A percentile compares a stretch with the other conserved stretches of the same genome.
Evolutionary conservation across 2,113 vertebrate species (phyloP).

Genomic region (Salvator merianae): DNA sequence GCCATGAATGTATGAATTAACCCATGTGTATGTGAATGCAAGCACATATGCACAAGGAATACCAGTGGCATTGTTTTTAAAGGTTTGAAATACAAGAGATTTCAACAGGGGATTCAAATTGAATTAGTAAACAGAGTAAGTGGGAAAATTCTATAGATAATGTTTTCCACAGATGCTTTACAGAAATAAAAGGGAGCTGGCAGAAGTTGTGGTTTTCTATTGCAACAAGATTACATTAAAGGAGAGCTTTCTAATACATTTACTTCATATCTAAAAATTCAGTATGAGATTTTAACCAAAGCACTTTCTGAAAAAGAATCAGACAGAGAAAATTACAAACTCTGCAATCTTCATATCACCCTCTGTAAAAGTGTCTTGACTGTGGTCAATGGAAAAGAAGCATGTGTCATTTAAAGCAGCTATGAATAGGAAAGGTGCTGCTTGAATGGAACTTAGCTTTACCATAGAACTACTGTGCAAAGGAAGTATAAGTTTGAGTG

Average conservation of each 20-base stretch:
- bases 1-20: background rate
- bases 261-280: background rate
- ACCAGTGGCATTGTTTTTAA: background rate
- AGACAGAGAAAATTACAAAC: background rate
- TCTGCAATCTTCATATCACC: background rate
- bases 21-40: background rate
- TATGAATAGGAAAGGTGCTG: background rate
- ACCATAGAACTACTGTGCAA: background rate
- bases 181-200: background rate
- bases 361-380: background rate
- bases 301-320: background rate
- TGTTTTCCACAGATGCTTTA: background rate
- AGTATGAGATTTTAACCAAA: background rate
- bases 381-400: conserved; percentile 1
- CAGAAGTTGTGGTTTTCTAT: background rate
- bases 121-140: background rate
- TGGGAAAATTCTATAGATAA: background rate
- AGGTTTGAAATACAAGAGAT: background rate
- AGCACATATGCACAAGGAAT: too few species aligned
- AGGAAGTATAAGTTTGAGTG: background rate
- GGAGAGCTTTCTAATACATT: background rate
- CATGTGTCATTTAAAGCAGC: background rate
- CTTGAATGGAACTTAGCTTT: background rate
- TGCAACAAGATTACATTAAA: background rate
- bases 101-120: background rate